Conservation (phyloP, 2,797 vertebrate species). For the Cynopterus sphinx region DNA sequence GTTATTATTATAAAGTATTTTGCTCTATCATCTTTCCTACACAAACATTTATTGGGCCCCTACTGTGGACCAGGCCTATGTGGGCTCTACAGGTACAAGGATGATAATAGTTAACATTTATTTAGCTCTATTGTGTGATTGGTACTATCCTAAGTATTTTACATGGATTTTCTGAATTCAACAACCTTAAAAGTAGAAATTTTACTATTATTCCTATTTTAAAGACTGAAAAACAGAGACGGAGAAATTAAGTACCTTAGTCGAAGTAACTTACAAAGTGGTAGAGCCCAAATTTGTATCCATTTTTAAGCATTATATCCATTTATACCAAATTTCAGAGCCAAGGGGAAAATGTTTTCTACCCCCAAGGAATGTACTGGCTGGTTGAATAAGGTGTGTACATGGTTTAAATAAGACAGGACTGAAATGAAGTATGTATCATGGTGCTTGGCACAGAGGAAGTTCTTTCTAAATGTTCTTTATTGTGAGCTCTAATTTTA, state of each 20-base stretch:
- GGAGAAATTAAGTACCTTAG: constrained; percentile 8
- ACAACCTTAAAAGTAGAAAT: background rate
- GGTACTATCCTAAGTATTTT: background rate
- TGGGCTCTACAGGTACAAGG: background rate
- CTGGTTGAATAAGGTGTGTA: background rate
- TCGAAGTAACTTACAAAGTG: background rate
- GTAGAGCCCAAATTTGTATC: background rate
- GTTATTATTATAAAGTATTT: background rate
- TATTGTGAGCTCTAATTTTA: background rate
- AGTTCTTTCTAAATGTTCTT: background rate
- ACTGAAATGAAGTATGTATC: background rate
- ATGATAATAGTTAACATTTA: background rate
- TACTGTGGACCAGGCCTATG: background rate
- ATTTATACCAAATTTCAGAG: constrained; percentile 4
- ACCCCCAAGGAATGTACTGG: background rate
- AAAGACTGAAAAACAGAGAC: background rate
- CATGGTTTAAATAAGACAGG: background rate
- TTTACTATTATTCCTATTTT: background rate
- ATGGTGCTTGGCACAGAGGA: background rate
- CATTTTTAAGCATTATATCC: background rate
- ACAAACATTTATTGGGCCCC: background rate
- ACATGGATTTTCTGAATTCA: background rate
- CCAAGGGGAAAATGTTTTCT: background rate
- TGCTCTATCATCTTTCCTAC: background rate
- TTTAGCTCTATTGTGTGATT: background rate